Evolutionary conservation across 2,888 invertebrate species (phyloP).

Genomic region (Dynastes grantii): DNA sequence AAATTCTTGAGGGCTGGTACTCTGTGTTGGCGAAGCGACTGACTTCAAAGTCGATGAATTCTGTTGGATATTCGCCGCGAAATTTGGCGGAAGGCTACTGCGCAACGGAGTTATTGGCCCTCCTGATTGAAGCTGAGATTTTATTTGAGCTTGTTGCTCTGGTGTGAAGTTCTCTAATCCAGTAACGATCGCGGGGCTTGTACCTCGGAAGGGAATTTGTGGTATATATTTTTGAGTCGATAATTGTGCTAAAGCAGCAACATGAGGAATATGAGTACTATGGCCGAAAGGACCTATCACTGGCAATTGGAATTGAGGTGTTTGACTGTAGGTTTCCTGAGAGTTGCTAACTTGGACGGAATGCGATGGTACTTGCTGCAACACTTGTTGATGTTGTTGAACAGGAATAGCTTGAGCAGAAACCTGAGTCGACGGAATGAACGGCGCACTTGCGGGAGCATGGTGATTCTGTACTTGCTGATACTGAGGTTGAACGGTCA

Average conservation of each 20-base stretch:
- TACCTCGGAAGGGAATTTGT: slow-evolving; percentile 50
- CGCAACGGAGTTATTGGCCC: slow-evolving; percentile 45
- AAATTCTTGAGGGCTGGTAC: slow-evolving; percentile 47
- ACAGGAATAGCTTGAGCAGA: slow-evolving; percentile 44
- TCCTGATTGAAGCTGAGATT: slow-evolving; percentile 62
- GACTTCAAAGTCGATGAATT: background rate
- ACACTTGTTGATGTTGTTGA: slow-evolving; percentile 44
- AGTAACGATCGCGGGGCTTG: slow-evolving; percentile 67
- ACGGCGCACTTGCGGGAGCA: slow-evolving; percentile 45
- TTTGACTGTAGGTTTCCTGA: slow-evolving; percentile 44
- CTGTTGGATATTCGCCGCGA: slow-evolving; percentile 19
- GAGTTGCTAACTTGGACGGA: slow-evolving; percentile 38
- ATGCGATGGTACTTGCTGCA: slow-evolving; percentile 9
- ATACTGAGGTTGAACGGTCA: slow-evolving; percentile 43
- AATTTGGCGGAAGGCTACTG: slow-evolving; percentile 38
- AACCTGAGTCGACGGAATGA: slow-evolving; percentile 53
- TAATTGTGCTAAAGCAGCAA: slow-evolving; percentile 62
- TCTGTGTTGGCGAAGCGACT: slow-evolving; percentile 37
- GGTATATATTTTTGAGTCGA: slow-evolving; percentile 60
- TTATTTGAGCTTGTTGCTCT: slow-evolving; percentile 68
- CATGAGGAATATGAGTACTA: slow-evolving; percentile 56
- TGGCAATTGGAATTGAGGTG: slow-evolving; percentile 48
- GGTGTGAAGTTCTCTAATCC: slow-evolving; percentile 69
- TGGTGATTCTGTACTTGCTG: slow-evolving; percentile 42
- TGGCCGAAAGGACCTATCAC: slow-evolving; percentile 42